Conservation (phyloP, 2,113 vertebrate species). For the Pygoscelis antarcticus region DNA sequence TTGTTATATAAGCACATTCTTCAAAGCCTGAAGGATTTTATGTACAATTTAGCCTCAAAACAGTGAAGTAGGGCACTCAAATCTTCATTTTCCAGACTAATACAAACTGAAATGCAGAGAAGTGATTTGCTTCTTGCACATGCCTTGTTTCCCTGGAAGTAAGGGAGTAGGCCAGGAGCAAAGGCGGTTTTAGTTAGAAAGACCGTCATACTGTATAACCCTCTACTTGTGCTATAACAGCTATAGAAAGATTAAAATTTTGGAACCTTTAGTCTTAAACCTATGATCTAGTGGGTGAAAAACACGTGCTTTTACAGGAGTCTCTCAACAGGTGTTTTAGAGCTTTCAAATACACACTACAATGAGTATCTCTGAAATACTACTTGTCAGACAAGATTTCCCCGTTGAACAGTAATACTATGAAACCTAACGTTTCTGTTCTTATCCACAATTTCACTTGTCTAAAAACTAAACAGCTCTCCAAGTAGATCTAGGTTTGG, state of each 20-base stretch:
- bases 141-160: not conserved
- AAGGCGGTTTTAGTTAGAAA: not conserved
- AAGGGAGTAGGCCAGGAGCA: not conserved
- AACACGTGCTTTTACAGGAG: not conserved
- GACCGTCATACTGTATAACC: not conserved
- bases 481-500: not conserved
- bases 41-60: not conserved
- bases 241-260: not conserved
- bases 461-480: not conserved
- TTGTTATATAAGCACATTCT: not conserved
- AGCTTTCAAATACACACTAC: not conserved
- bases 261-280: not conserved
- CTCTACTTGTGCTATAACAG: not conserved
- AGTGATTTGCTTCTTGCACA: not conserved
- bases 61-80: not conserved
- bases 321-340: not conserved
- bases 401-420: rapidly evolving
- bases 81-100: not conserved
- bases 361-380: not conserved
- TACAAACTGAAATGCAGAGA: not conserved
- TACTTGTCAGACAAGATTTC: not conserved
- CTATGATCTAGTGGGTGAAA: not conserved
- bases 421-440: not conserved
- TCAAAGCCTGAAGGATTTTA: not conserved
- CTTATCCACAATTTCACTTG: not conserved